Evolutionary conservation across 1,140 invertebrate genomes (phyloP), one percentile per base, ranked within the genome.

Genomic region (Colletes latitarsis): DNA sequence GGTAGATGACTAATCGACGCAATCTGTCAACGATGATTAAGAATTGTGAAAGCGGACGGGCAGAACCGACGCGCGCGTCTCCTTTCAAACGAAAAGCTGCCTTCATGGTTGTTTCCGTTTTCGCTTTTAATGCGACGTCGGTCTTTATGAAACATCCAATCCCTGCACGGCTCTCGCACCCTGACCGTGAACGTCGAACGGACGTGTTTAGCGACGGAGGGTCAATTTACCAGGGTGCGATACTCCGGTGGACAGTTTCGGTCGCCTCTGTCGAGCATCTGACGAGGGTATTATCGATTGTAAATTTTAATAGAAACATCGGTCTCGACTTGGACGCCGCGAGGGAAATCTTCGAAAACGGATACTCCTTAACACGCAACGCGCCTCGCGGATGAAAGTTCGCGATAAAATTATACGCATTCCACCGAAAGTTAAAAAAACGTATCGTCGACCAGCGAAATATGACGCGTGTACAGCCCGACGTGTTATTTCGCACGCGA

Each of bases 201-300:
- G 87, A 92, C 86, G 89, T 92, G 92, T 93, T 93, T 92, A 92
- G 91, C 88, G 88, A 88, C 88, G 86, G 89, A 90, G 89, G 91
- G 90, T 93, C 90, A 92, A 93, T 92, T 92, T 92, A 92, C 81
- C 90, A 86, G 90, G 90, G 90, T 92, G 91, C 90, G 90, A 90
- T 91, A 91, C 90, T 87, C 3, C 86, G 88, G 89, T 78, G 88
- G 88, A 76, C 78, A 55, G 73, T 46, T 66, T 15, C 53, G 62
- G 39, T 71, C 53, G 46, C 55, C 17, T 15, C n/a, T 21, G 52
- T 8, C 14, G 30, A 14, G 10, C 3, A 10, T 41, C 8, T 30
- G 19, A 60, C 60, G 15, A 57, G n/a, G 62, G 49, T 57, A 71
- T 46, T 30, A 30, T 74, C 17, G 63, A 67, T 67, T 52, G 43